Evolutionary conservation across 2,113 vertebrate species (phyloP).

Genomic region (Nyctibius bracteatus): DNA sequence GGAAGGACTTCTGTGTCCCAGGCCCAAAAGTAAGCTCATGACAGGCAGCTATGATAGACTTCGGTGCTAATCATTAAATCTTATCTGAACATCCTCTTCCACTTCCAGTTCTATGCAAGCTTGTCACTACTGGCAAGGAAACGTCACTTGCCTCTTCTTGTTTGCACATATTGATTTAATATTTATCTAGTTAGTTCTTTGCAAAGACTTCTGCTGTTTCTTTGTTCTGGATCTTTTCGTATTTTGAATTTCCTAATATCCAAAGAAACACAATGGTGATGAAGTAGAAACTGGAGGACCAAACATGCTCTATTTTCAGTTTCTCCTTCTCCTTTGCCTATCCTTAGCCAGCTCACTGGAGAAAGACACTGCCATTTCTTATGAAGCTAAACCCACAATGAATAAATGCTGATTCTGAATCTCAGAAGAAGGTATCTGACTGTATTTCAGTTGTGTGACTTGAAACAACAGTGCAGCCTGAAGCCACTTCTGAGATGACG

Average conservation of each 20-base stretch:
- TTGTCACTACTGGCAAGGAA: background rate
- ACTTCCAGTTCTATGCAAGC: background rate
- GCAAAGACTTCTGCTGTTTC: background rate
- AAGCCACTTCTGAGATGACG: background rate
- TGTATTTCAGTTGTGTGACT: background rate
- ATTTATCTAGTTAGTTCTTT: background rate
- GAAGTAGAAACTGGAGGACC: background rate
- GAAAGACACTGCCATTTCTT: background rate
- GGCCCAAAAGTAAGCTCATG: fast-evolving
- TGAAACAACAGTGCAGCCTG: background rate
- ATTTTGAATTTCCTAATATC: background rate
- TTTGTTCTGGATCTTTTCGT: background rate
- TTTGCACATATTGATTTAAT: background rate
- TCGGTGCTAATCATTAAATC: background rate
- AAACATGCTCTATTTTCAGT: background rate
- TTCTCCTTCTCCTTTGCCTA: background rate
- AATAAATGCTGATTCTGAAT: background rate
- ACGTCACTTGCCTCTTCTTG: background rate
- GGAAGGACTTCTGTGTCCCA: background rate
- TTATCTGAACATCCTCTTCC: background rate
- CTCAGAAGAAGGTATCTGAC: background rate
- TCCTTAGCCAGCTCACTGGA: background rate
- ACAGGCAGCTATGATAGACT: background rate
- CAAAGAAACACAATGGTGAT: background rate
- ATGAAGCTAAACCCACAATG: background rate